phyloP scores from a whole-genome alignment of 30 jellyfish, hydroid and myxozoan genomes.

The Aurelia sp. region DNA sequence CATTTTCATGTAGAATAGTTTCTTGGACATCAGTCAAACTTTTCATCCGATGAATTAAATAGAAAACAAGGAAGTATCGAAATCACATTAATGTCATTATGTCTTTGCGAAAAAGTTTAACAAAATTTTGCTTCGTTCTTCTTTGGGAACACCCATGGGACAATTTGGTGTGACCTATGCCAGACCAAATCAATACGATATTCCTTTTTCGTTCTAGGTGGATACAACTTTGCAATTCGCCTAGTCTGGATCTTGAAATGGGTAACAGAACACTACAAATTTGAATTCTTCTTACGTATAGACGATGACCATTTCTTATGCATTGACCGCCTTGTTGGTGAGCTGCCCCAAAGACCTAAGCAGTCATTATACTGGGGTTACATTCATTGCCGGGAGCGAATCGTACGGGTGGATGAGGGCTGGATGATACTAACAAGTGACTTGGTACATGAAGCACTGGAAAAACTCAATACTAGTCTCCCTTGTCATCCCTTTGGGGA shows the following conservation, averaged over 20 bases:
- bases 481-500: conserved; percentile 97
- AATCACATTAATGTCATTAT: too few species aligned
- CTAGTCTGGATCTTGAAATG: conserved; percentile 91
- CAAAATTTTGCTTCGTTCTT: too few species aligned
- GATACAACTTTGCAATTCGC: conserved; percentile 83
- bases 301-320: conserved; percentile 95
- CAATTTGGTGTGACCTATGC: too few species aligned
- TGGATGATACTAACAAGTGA: conserved; percentile 89
- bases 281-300: conserved; percentile 83
- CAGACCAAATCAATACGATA: too few species aligned
- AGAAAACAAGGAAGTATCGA: too few species aligned
- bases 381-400: conserved; percentile 78
- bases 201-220: conserved; percentile 67
- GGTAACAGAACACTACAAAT: conserved; percentile 61
- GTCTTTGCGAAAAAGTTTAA: too few species aligned
- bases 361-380: conserved; percentile 91
- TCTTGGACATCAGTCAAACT: too few species aligned
- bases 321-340: conserved; percentile 78
- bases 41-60: too few species aligned
- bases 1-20: too few species aligned
- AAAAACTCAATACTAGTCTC: conserved; percentile 68
- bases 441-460: conserved; percentile 73
- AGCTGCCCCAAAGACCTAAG: conserved; percentile 85
- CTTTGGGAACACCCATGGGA: too few species aligned
- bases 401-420: conserved; percentile 95